Conservation (phyloP, 2,888 invertebrate genomes). For the Xanthorhoe designata region DNA sequence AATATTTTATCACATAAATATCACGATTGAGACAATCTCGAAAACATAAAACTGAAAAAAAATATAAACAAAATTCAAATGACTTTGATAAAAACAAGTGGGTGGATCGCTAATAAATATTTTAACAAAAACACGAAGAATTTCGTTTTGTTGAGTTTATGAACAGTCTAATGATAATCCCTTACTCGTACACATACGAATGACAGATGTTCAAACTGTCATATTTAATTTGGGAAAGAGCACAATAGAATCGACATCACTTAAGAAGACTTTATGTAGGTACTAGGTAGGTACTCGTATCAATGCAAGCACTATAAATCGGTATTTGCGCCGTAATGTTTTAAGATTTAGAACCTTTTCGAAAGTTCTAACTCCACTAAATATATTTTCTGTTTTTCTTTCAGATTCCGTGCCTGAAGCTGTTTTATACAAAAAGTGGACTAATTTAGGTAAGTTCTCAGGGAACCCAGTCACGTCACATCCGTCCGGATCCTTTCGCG, state of each 20-base stretch:
- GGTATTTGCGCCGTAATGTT: too few relatives aligned
- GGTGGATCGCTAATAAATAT: neutral
- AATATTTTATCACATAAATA: constrained; percentile 19
- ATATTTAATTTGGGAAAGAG: too few relatives aligned
- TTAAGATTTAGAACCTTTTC: neutral
- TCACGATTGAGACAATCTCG: neutral
- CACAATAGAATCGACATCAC: too few relatives aligned
- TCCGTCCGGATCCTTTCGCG: constrained; percentile 53
- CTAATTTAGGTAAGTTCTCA: constrained; percentile 56
- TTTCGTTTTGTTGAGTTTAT: neutral
- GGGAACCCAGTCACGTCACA: constrained; percentile 58
- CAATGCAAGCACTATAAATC: too few relatives aligned
- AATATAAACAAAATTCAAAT: neutral
- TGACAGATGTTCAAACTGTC: too few relatives aligned
- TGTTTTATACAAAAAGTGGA: constrained; percentile 53
- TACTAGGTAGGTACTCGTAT: too few relatives aligned
- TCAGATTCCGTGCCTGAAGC: constrained; percentile 53
- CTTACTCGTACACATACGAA: too few relatives aligned
- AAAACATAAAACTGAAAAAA: neutral
- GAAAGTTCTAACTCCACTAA: neutral
- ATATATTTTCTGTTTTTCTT: constrained; percentile 40
- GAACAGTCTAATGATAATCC: too few relatives aligned
- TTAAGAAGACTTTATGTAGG: too few relatives aligned
- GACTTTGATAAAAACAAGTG: neutral
- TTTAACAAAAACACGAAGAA: neutral